Conservation (phyloP, 2,797 vertebrate genomes). For the Pterois miles region DNA sequence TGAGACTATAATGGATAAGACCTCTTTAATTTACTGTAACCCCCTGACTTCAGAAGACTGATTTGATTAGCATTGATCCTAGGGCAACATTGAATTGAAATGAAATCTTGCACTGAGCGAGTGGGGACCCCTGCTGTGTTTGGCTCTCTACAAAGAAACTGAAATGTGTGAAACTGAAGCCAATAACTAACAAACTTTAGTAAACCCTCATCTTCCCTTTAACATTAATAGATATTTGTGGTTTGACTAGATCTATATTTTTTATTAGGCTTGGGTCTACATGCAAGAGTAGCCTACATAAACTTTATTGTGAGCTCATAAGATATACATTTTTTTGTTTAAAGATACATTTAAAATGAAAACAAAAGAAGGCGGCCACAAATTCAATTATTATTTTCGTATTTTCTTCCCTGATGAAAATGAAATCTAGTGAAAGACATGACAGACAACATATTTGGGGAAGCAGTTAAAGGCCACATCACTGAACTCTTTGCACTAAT, state of each 20-base stretch:
- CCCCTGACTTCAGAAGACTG: not conserved
- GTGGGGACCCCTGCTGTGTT: not conserved
- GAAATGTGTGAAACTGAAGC: not conserved
- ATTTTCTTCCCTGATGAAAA: not conserved
- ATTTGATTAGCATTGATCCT: conserved; percentile 11
- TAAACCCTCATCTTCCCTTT: not conserved
- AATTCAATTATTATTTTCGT: not conserved
- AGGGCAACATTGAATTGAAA: conserved; percentile 6
- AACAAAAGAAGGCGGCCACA: not conserved
- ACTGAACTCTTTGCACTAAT: conserved; percentile 52
- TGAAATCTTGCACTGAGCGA: not conserved
- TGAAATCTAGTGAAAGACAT: conserved; percentile 6
- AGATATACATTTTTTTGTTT: not conserved
- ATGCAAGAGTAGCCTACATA: not conserved
- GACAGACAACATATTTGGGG: not conserved
- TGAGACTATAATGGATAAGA: not conserved
- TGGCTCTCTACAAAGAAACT: not conserved
- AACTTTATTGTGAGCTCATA: not conserved
- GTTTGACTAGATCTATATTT: not conserved
- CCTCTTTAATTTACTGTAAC: conserved; percentile 4
- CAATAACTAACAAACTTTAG: not conserved
- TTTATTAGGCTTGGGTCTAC: not conserved
- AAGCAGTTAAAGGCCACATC: conserved; percentile 25
- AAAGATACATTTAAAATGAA: not conserved
- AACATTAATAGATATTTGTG: not conserved